Base-by-base conservation (phyloP, 2,113 vertebrate genomes). In the Oostethus manadensis region DNA sequence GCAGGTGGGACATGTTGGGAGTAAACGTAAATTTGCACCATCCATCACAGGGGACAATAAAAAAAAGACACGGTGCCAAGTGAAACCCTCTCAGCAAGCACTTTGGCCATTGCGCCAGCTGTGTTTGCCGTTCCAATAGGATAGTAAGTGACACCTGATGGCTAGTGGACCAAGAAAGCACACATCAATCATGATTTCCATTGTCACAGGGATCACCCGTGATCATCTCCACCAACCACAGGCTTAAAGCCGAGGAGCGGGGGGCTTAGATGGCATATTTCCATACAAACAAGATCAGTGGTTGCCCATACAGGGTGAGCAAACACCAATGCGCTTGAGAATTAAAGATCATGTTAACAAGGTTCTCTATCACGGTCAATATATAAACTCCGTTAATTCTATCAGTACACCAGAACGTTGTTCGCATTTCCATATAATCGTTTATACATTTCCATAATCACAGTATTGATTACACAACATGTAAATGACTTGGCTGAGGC, bases 81-180 rank as follows among this genome's bases (percentile, higher is more conserved):
- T 18, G 60, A 71, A 60, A 73, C 56, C 78, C 10, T 50, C 15
- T 58, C 4, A 53, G 14, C 18, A 23, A 56, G 68, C 79, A 76
- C 77, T 84, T 70, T 3, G 45, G 58, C 68, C 62, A 35, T 40
- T 13, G 73, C 77, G 69, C 72, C 88, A 89, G 84, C 87, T 88
- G 85, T 82, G 89, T 90, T 88, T 89, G 81, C 71, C 77, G 76
- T 88, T 76, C 75, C 78, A 83, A 90, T 87, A 74, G 53, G 57
- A 64, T 49, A 38, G 73, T 75, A 66, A 74, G 74, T 49, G 33
- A 58, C 71, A 74, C 77, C 82, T 70, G 81, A 51, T 76, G 83
- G 77, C 76, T 74, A 68, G 65, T 72, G 79, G 72, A 77, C 64
- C 54, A 20, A 77, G 51, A 71, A 51, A 38, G 56, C 20, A 50